phyloP scores from a whole-genome alignment of 2,888 invertebrate genomes.

The Polyploca ridens region DNA sequence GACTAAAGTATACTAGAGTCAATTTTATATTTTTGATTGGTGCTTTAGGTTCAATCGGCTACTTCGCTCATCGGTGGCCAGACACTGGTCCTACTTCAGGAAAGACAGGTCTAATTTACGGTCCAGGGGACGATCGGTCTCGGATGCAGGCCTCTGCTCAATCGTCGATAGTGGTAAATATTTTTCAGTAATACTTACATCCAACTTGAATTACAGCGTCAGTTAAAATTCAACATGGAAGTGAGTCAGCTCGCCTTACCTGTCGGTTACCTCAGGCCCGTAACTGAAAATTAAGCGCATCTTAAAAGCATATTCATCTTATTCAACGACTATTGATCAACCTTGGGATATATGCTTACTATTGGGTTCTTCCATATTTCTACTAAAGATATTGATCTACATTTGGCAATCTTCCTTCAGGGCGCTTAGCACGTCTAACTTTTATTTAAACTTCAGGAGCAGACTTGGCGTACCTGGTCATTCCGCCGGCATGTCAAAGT shows the following conservation, averaged over 20 bases:
- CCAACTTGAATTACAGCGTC: no score
- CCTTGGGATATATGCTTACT: no score
- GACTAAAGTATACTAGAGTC: no score
- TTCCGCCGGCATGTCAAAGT: conserved; percentile 46
- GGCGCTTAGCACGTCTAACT: neutral
- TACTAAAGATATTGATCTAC: neutral
- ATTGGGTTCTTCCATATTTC: no score
- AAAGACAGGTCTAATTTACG: conserved; percentile 46
- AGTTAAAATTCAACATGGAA: no score
- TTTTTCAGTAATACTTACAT: neutral
- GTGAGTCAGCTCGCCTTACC: no score
- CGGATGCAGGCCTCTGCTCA: conserved; percentile 68
- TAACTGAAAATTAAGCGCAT: no score
- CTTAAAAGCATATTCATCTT: no score
- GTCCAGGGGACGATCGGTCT: conserved; percentile 67
- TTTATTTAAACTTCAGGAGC: conserved; percentile 38
- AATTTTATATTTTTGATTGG: no score
- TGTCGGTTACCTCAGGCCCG: no score
- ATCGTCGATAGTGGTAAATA: conserved; percentile 65
- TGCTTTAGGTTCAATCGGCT: conserved; percentile 67
- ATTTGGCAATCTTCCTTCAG: neutral
- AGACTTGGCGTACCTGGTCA: conserved; percentile 59
- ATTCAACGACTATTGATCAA: no score
- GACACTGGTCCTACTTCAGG: conserved; percentile 70
- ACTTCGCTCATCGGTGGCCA: conserved; percentile 65